phyloP scores from a whole-genome alignment of 2,888 invertebrate genomes.

The Callinectes sapidus region DNA sequence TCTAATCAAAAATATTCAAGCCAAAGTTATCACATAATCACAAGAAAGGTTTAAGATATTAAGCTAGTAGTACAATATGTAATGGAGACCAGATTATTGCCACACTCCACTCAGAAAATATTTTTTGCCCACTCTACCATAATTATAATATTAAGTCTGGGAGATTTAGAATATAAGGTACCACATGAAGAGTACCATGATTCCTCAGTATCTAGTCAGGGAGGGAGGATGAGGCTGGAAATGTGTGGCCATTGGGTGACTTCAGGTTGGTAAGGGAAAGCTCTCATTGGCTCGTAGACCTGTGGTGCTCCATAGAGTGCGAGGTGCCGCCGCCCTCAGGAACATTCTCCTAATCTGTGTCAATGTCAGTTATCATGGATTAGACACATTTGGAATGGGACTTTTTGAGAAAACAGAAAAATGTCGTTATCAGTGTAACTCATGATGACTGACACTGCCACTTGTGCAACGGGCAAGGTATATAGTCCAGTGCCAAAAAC shows the following conservation, averaged over 20 bases:
- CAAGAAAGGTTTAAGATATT: constrained; percentile 32
- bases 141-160: constrained; percentile 14
- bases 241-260: constrained; percentile 65
- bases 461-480: constrained; percentile 65
- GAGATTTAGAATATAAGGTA: constrained; percentile 46
- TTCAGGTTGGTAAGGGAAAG: constrained; percentile 59
- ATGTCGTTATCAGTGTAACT: constrained; percentile 27
- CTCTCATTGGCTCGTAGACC: constrained; percentile 64
- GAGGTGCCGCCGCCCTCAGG: constrained; percentile 65
- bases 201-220: constrained; percentile 69
- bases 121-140: constrained; percentile 43
- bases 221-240: constrained; percentile 58
- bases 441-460: constrained; percentile 32
- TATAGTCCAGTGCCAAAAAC: constrained; percentile 69
- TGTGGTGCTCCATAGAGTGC: constrained; percentile 61
- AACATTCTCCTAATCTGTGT: constrained; percentile 65
- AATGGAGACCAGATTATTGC: constrained; percentile 33
- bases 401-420: constrained; percentile 45
- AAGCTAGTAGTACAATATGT: constrained; percentile 42
- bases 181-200: constrained; percentile 46
- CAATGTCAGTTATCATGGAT: constrained; percentile 55
- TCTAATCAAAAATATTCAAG: constrained; percentile 47
- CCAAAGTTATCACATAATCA: constrained; percentile 31
- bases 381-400: constrained; percentile 38
- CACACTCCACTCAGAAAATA: constrained; percentile 28